A percentile compares a stretch with the other conserved stretches of the same genome.
phyloP scores from a whole-genome alignment of 2,888 invertebrate species.

The Timema podura region DNA sequence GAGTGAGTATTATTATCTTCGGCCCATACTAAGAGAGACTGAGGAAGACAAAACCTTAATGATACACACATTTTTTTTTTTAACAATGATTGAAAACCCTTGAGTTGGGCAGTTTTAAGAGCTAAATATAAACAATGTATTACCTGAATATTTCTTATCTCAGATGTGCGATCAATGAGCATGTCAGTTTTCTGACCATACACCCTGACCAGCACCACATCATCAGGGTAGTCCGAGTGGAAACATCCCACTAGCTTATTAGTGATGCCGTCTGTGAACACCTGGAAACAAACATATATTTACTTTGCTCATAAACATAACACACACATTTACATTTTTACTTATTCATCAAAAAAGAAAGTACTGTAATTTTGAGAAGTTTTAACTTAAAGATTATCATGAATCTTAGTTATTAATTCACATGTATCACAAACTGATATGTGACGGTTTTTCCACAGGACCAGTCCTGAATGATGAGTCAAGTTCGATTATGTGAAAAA shows the following conservation, averaged over 20 bases:
- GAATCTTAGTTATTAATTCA: too few species aligned
- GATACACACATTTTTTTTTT: not conserved
- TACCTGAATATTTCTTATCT: conserved; percentile 53
- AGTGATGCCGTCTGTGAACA: conserved; percentile 91
- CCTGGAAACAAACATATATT: conserved; percentile 50
- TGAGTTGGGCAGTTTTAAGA: not conserved
- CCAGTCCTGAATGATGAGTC: too few species aligned
- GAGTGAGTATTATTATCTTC: too few species aligned
- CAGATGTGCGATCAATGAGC: conserved; percentile 83
- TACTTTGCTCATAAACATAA: not conserved
- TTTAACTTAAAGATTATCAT: too few species aligned
- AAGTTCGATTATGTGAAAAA: too few species aligned
- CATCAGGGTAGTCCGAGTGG: conserved; percentile 46
- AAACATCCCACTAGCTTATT: conserved; percentile 84
- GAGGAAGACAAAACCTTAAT: not conserved
- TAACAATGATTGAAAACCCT: not conserved
- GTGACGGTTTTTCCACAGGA: too few species aligned
- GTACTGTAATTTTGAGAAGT: too few species aligned
- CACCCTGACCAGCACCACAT: conserved; percentile 79
- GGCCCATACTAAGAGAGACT: not conserved
- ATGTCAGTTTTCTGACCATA: conserved; percentile 93
- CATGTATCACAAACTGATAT: too few species aligned
- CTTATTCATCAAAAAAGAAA: too few species aligned
- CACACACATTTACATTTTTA: too few species aligned
- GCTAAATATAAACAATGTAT: conserved; percentile 2